These are phyloP conservation scores for Drosophila infuscata DNA, from an alignment of 2,888 invertebrate species.

Conservation along the genomic window DNA sequence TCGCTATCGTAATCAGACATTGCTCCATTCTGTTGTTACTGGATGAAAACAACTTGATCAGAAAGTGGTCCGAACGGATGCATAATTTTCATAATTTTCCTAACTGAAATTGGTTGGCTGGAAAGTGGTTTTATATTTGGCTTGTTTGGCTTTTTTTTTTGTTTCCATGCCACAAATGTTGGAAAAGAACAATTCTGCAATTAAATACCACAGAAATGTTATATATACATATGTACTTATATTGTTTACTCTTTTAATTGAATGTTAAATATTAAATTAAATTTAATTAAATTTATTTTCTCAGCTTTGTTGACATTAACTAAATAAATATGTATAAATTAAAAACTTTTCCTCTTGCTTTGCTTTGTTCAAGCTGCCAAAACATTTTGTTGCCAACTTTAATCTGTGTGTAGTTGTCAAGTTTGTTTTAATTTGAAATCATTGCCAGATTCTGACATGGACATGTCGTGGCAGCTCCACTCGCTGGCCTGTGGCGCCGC, in stretches of 20 bases:
- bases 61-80: not conserved
- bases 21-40: not conserved
- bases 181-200: not conserved
- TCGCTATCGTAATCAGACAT: not conserved
- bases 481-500: constrained; percentile 4
- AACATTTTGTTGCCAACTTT: constrained; percentile 4
- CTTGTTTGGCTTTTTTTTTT: not conserved
- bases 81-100: too few species aligned
- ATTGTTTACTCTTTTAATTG: not conserved
- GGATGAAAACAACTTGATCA: not conserved
- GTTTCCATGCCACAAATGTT: not conserved
- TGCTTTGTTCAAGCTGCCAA: constrained; percentile 11
- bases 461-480: not conserved
- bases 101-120: not conserved
- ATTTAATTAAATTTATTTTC: not conserved
- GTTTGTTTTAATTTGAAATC: constrained; percentile 3
- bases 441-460: constrained; percentile 5
- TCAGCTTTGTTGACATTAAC: not conserved
- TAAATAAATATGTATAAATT: too few species aligned
- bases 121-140: not conserved
- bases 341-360: not conserved
- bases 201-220: not conserved
- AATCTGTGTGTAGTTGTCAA: constrained; percentile 7
- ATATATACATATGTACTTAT: not conserved
- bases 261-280: not conserved